Evolutionary conservation across 2,888 invertebrate genomes (phyloP), one percentile per base, ranked within the genome.

Genomic region (Drosophila robusta): DNA sequence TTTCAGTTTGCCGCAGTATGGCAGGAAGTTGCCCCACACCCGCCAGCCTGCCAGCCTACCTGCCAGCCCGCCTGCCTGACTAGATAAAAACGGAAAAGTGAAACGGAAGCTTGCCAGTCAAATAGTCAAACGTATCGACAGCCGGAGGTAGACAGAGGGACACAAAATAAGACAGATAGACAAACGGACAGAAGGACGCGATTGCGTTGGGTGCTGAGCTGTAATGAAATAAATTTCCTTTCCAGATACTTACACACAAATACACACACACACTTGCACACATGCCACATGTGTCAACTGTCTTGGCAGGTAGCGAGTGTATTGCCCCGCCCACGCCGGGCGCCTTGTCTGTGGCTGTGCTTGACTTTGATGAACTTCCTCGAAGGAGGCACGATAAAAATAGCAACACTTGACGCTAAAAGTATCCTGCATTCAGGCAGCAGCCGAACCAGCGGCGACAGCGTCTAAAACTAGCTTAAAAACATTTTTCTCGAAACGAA

Each of bases 211-310:
- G 82, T 85, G 88, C 55, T 87, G 85, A 85, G 73, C 63, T 87
- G 85, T 78, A 85, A 81, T 85, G 79, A 73, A 82, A 87, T 85
- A 87, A 73, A 85, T 79, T 87, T 82, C 79, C 70, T 71, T 63
- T 54, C 39, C 58, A 66, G 69, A 55, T 63, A 77, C 47, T 57
- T 42, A 76, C 52, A 50, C 34, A 38, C 38, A 16, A 44, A 52
- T 4, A 51, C 41, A 34, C 32, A 42, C 16, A 34, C 18, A 36
- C 41, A 36, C 6, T n/a, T 12, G 34, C 39, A 14, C 9, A 45
- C 39, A 44, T 60, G 58, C 26, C 78, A 54, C 67, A 75, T 72
- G 72, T 71, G 76, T 68, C 80, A 79, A 80, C 80, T 55, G 61
- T 22, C 57, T 65, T 75, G 69, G 49, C 77, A 78, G 72, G 80